Base-by-base conservation (phyloP, 2,888 invertebrate genomes). In the Hipparchia sbordonii region DNA sequence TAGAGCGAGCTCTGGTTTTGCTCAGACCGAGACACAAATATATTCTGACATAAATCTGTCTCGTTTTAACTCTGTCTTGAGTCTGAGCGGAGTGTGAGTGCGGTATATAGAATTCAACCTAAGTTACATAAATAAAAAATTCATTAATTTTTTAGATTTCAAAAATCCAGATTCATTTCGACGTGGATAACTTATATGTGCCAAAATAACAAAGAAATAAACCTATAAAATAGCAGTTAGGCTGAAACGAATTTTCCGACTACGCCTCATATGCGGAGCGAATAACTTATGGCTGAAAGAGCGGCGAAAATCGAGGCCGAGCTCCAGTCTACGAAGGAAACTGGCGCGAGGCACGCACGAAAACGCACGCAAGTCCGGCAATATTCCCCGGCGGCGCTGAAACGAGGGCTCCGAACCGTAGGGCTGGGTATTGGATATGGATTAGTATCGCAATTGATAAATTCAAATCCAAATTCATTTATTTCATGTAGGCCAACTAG, bases 221-320 rank as follows among this genome's bases (percentile, higher is more conserved):
- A 65, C 52, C 12, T 52, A 65, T 33, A 33, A 65, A 67, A 45
- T 23, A 62, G 62, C 6, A 62, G 56, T 33, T 23, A 63, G 46
- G 56, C 12, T 56, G 46, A 63, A 75, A 73, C 48, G 66, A 73
- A 63, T 71, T 75, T 71, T 70, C 61, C 59, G 71, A 59, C 67
- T 68, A 65, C 85, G 82, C 85, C 81, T 82, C 81, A 85, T 87
- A 86, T 90, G 90, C 87, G 89, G 90, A 89, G 88, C 83, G 78
- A 88, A 91, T 92, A 90, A 91, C 84, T 91, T 91, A 92, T 87
- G 84, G 87, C 80, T 62, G 87, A 84, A 87, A 88, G 87, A 88
- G 88, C 87, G 86, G 83, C 85, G 87, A 87, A 89, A 91, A 92
- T 91, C 89, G 92, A 92, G 93, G 93, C 85, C 92, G 86, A 52